Evolutionary conservation across 1,140 invertebrate species (phyloP), one percentile per base, ranked within the genome.

Genomic region (Drosophila tani): DNA sequence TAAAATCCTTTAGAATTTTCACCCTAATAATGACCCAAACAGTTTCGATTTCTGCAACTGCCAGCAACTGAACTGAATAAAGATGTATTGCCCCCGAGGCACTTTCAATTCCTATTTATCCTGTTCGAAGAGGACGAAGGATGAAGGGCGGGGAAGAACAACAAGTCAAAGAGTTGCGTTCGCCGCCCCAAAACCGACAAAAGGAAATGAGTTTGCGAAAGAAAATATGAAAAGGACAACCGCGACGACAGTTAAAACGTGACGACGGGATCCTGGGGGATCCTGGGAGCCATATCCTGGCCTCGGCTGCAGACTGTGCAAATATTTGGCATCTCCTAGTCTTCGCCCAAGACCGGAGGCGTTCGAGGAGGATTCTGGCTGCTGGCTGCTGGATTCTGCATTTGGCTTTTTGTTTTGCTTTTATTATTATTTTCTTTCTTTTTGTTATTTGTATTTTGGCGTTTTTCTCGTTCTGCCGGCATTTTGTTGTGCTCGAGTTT

Each of bases 161-260:
- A 73, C 35, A 49, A 70, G 19, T 46, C 38, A 51, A 67, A 58
- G 41, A 45, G 41, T 32, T 38, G 38, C 32, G 29, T 45, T 14
- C 29, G 17, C 27, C 41, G 57, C 57, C 27, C 24, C 24, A 14
- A 60, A 73, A 60, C 71, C 81, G 53, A 68, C 75, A 59, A 62
- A 55, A 83, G 81, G 81, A 83, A 83, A 83, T 83, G 81, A 83
- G 81, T 83, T 83, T 63, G 76, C 46, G 60, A 84, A 68, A 51
- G 64, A 77, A 84, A 84, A 73, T 80, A 58, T 76, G 58, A 81
- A 57, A 71, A 77, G 59, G 58, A 71, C 71, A 81, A 81, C 82
- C 82, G 64, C 82, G 82, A 73, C 71, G 81, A 85, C 81, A 83
- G 79, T 84, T 83, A 50, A 68, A 84, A 84, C 81, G 81, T 81